Conservation (phyloP, 2,797 vertebrate genomes). For the Sebastes matsubarae region DNA sequence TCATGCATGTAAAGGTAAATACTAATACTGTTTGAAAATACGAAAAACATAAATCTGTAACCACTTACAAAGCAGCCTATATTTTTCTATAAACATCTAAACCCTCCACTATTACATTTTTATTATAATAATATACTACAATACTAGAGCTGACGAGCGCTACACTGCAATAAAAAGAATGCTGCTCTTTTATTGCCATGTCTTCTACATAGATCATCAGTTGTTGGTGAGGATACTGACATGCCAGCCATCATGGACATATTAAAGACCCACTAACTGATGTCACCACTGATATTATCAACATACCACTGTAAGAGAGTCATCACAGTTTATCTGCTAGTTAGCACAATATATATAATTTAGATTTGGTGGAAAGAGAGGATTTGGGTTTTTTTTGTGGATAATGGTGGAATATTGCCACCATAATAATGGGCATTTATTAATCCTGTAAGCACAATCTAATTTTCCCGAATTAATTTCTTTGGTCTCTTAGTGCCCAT, state of each 20-base stretch:
- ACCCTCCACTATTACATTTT: background rate
- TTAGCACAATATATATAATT: background rate
- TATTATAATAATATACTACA: no score
- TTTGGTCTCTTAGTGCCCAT: background rate
- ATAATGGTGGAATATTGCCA: background rate
- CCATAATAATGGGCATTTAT: background rate
- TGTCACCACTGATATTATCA: no score
- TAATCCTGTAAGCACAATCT: background rate
- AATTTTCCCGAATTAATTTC: background rate
- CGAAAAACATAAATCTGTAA: background rate
- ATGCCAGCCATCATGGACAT: background rate
- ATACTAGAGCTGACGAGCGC: no score
- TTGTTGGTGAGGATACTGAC: background rate
- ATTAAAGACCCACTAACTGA: no score
- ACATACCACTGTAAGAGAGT: no score
- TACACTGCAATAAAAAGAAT: background rate
- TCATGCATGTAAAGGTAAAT: background rate
- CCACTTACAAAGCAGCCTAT: background rate
- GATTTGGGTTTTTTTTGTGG: background rate
- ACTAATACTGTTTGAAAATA: background rate
- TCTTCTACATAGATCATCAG: background rate
- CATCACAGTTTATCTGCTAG: no score
- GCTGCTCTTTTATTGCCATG: background rate
- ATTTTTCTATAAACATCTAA: background rate
- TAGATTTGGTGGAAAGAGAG: background rate